These are phyloP conservation scores for Trichacis sp. DNA, from an alignment of 2,888 invertebrate species.

Conservation along the genomic window DNA sequence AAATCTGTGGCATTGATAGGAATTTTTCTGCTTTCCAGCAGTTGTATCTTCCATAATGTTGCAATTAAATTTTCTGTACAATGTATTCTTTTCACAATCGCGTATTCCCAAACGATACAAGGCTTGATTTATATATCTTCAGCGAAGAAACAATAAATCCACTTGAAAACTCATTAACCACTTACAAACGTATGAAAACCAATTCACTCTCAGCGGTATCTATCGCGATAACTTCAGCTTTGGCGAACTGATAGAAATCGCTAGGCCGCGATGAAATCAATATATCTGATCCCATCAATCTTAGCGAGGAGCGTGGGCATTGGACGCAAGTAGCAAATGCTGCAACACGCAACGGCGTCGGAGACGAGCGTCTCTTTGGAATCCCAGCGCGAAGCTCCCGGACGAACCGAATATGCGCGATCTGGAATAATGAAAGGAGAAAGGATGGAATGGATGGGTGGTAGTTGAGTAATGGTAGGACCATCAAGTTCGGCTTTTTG, in stretches of 20 bases:
- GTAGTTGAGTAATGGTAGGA: too few species aligned
- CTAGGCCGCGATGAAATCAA: slow-evolving; percentile 21
- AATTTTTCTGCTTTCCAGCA: too few species aligned
- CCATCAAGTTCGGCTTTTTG: too few species aligned
- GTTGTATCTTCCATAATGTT: too few species aligned
- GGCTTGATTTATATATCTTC: too few species aligned
- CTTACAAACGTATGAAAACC: slow-evolving; percentile 12
- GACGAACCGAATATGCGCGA: too few species aligned
- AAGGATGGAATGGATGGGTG: too few species aligned
- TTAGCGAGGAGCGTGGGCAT: slow-evolving; percentile 2
- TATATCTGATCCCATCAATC: slow-evolving; percentile 21
- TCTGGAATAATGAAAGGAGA: too few species aligned
- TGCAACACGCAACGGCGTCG: slow-evolving; percentile 22
- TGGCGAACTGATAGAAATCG: slow-evolving; percentile 17
- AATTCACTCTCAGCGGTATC: slow-evolving; percentile 29
- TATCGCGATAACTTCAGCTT: neutral
- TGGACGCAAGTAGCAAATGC: slow-evolving; percentile 27
- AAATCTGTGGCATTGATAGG: too few species aligned
- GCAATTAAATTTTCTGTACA: too few species aligned
- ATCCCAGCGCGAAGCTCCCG: neutral
- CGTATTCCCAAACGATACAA: too few species aligned
- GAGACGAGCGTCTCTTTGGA: slow-evolving; percentile 13
- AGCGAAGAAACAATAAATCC: slow-evolving; percentile 29
- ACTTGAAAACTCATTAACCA: slow-evolving; percentile 18
- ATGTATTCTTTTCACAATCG: too few species aligned